A percentile compares a stretch with the other conserved stretches of the same genome.
These are phyloP conservation scores for Podarcis lilfordi DNA, from an alignment of 2,797 vertebrate species.

Conservation along the genomic window DNA sequence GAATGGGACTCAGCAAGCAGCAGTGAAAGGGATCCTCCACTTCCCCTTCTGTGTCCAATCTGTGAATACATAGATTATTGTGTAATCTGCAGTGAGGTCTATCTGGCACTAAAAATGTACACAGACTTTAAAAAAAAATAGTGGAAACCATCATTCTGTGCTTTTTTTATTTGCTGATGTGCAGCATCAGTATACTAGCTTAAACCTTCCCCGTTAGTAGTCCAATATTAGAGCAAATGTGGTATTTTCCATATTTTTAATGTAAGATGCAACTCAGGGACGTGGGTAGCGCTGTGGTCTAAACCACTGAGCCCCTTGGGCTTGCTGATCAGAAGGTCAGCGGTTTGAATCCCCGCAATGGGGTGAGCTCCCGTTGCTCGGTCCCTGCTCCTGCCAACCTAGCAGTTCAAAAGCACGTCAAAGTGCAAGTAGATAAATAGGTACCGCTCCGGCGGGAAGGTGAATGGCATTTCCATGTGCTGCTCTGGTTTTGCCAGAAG, in stretches of 20 bases:
- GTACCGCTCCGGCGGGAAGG: too few species aligned
- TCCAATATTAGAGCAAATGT: not conserved
- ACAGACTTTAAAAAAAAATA: not conserved
- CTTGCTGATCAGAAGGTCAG: too few species aligned
- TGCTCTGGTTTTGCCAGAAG: too few species aligned
- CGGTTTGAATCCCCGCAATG: fast-evolving
- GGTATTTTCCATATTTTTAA: not conserved
- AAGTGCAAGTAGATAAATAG: too few species aligned
- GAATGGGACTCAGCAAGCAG: not conserved
- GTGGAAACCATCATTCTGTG: not conserved
- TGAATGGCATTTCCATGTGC: fast-evolving
- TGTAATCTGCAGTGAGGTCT: not conserved
- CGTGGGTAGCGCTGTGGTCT: too few species aligned
- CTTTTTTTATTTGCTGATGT: not conserved
- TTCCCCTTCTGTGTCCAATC: not conserved
- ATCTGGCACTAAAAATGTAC: not conserved
- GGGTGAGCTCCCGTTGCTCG: too few species aligned
- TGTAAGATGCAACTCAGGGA: not conserved
- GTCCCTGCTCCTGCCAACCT: too few species aligned
- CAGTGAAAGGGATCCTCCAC: not conserved
- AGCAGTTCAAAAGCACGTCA: too few species aligned
- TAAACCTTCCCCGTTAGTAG: not conserved
- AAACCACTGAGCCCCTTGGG: too few species aligned
- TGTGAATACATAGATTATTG: not conserved
- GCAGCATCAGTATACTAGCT: not conserved